phyloP scores from a whole-genome alignment of 2,797 vertebrate species.

The Siniperca scherzeri region DNA sequence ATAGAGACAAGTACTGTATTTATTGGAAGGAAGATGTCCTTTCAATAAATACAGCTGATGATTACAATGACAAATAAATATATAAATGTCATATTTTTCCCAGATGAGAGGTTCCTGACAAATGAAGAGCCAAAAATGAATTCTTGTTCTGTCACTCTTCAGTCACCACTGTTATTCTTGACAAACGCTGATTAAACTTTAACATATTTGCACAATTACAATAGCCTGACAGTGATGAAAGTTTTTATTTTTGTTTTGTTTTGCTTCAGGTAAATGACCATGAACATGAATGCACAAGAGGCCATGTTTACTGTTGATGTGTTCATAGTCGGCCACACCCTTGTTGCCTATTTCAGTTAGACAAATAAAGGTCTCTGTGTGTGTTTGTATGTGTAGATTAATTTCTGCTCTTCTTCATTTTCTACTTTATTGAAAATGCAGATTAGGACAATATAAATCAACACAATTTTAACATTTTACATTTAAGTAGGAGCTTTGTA shows the following conservation, averaged over 20 bases:
- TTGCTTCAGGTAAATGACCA: constrained; percentile 16
- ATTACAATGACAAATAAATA: neutral
- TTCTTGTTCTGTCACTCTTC: too few relatives aligned
- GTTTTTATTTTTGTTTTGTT: neutral
- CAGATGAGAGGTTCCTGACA: neutral
- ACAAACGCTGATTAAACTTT: neutral
- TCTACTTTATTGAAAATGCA: neutral
- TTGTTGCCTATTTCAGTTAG: constrained; percentile 12
- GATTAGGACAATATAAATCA: neutral
- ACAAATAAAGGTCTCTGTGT: neutral
- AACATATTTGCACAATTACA: constrained; percentile 1
- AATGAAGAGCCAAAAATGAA: neutral
- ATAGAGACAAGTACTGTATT: neutral
- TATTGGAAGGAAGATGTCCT: neutral
- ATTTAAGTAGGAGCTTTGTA: neutral
- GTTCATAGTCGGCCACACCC: constrained; percentile 39
- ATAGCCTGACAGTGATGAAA: neutral
- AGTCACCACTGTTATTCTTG: neutral
- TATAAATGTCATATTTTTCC: neutral
- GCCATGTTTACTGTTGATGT: constrained; percentile 33
- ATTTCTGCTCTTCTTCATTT: neutral
- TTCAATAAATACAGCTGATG: neutral
- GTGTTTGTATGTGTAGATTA: neutral
- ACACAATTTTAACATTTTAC: neutral
- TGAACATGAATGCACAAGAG: constrained; percentile 37